Conservation (phyloP, 1,140 invertebrate genomes). For the Cotesia glomerata region DNA sequence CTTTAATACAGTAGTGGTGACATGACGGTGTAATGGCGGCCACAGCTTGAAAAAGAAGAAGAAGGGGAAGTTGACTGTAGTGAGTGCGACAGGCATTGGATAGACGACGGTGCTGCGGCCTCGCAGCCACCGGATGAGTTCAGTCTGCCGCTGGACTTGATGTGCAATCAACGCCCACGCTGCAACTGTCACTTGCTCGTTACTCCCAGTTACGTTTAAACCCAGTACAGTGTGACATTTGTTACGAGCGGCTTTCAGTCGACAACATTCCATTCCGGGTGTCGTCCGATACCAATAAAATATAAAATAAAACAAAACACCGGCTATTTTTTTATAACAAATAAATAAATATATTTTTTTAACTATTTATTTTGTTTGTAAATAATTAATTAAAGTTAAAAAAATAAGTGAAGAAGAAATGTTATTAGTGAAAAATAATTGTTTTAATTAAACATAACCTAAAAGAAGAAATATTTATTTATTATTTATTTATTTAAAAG, state of each 20-base stretch:
- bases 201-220: constrained; percentile 1
- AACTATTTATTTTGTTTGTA: no score
- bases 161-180: constrained; percentile 28
- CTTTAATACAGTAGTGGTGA: neutral
- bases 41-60: constrained; percentile 24
- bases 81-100: constrained; percentile 19
- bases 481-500: no score
- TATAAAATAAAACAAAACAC: no score
- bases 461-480: no score
- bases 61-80: constrained; percentile 30
- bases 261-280: neutral
- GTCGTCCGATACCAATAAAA: neutral
- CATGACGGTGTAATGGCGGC: neutral
- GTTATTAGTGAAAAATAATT: no score
- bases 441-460: no score
- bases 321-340: neutral
- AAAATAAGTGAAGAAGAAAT: no score
- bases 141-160: constrained; percentile 57
- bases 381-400: no score
- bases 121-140: constrained; percentile 56
- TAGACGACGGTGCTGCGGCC: constrained; percentile 52
- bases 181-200: neutral
- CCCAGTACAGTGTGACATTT: constrained; percentile 22
- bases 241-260: neutral
- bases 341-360: neutral